Evolutionary conservation across 2,888 invertebrate genomes (phyloP).

Genomic region (Meteorus colon): DNA sequence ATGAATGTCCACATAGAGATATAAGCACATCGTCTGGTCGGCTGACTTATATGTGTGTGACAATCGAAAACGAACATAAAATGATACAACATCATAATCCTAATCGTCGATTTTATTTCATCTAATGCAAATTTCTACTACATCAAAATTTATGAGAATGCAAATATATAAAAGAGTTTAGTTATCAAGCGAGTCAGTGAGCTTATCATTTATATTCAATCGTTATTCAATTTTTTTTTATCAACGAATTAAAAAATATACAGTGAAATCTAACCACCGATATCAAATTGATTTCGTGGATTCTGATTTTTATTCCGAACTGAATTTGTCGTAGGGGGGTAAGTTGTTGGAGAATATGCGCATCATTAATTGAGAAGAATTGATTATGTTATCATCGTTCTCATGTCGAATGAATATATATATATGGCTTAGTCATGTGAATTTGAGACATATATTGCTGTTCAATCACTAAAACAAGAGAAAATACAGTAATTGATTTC

Average conservation of each 20-base stretch:
- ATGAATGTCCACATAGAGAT: not conserved
- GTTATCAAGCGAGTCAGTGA: too few relatives aligned
- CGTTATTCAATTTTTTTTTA: not conserved
- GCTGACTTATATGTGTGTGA: not conserved
- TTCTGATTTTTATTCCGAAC: not conserved
- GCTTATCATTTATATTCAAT: not conserved
- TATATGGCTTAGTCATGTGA: not conserved
- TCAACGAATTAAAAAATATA: not conserved
- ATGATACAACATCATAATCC: not conserved
- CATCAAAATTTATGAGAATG: not conserved
- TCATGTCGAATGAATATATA: not conserved
- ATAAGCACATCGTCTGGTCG: too few relatives aligned
- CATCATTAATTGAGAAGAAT: not conserved
- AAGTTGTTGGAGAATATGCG: not conserved
- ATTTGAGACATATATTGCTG: not conserved
- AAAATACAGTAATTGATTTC: not conserved
- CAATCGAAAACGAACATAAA: not conserved
- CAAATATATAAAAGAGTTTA: too few relatives aligned
- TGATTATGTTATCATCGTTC: not conserved
- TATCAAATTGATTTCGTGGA: not conserved
- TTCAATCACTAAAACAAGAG: constrained; percentile 14
- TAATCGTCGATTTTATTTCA: not conserved
- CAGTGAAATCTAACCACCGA: not conserved
- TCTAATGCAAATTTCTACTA: not conserved
- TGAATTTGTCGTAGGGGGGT: not conserved